A percentile compares a stretch with the other conserved stretches of the same genome.
Conservation (phyloP, 2,797 vertebrate species). For the Octomys mimax region DNA sequence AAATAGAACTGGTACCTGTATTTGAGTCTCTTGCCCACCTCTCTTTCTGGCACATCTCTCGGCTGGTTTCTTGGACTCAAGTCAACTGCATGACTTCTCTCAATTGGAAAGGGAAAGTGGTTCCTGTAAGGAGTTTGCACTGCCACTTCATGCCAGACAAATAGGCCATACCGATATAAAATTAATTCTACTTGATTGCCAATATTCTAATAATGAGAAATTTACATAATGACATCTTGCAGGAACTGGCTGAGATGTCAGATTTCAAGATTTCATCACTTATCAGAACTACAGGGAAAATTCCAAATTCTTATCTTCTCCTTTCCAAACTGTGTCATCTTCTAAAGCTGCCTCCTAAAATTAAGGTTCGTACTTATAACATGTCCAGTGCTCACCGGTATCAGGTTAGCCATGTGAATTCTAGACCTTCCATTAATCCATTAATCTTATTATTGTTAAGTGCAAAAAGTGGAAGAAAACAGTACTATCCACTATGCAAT, state of each 20-base stretch:
- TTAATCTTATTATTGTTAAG: not conserved
- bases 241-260: conserved; percentile 44
- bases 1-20: not conserved
- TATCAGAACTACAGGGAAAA: not conserved
- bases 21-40: not conserved
- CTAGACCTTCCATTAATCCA: conserved; percentile 25
- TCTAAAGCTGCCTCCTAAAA: not conserved
- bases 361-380: not conserved
- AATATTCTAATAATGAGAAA: conserved; percentile 25
- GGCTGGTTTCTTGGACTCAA: conserved; percentile 55
- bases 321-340: not conserved
- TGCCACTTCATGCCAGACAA: conserved; percentile 53
- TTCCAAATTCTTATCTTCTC: not conserved
- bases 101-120: conserved; percentile 16
- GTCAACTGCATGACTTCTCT: conserved; percentile 45
- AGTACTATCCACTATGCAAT: not conserved
- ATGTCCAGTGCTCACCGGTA: not conserved
- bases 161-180: conserved; percentile 40
- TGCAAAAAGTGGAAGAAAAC: conserved; percentile 26
- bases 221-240: conserved; percentile 71
- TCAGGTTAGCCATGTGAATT: conserved; percentile 40
- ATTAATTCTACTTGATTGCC: conserved; percentile 67
- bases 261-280: conserved; percentile 64
- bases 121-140: conserved; percentile 58
- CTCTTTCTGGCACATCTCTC: conserved; percentile 26